Evolutionary conservation across 2,797 vertebrate species (phyloP).

Genomic region (Synaphobranchus kaupii): DNA sequence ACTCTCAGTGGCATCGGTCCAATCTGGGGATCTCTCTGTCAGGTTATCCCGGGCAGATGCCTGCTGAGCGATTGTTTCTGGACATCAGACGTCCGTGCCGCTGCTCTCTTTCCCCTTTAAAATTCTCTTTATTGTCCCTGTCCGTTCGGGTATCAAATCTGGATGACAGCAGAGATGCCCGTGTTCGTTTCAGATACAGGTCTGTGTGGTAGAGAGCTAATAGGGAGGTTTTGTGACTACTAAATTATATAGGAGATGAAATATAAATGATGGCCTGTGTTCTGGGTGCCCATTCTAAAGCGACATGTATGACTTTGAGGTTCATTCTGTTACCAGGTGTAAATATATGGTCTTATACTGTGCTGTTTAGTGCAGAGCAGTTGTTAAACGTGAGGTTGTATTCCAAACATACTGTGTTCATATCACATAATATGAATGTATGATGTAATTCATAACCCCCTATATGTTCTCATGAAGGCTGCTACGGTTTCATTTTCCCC

Average conservation of each 20-base stretch:
- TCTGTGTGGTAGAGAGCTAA: background rate
- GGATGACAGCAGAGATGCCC: background rate
- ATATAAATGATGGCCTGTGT: background rate
- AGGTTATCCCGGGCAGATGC: background rate
- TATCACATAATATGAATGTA: no score
- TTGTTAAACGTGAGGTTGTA: no score
- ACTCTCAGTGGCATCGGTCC: constrained; percentile 29
- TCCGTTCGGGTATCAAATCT: background rate
- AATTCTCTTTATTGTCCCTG: background rate
- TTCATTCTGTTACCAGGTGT: no score
- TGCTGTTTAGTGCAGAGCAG: no score
- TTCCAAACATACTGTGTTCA: no score
- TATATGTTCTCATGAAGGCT: no score
- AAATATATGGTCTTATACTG: no score
- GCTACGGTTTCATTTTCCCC: no score
- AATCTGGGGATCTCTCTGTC: constrained; percentile 19
- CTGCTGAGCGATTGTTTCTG: background rate
- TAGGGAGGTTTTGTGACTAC: background rate
- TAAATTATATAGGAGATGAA: background rate
- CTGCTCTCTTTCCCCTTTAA: constrained; percentile 4
- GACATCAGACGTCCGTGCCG: background rate
- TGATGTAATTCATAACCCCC: no score
- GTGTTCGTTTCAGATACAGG: background rate
- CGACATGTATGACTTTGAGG: background rate
- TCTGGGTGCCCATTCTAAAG: background rate